Base-by-base conservation (phyloP, 1,140 invertebrate species). In the Wasmannia auropunctata region DNA sequence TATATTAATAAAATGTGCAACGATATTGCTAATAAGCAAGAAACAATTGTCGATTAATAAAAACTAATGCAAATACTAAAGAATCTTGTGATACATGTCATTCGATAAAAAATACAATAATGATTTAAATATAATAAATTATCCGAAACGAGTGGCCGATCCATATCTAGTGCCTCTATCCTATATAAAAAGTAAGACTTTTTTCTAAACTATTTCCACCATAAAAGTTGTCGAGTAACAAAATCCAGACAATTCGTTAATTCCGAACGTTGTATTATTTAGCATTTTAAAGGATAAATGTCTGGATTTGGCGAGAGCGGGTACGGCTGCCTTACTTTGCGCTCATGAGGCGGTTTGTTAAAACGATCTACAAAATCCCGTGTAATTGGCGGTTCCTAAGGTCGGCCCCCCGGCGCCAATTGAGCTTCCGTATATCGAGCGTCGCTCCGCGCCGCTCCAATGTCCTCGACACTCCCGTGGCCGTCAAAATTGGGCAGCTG, bases 401-500 rank as follows among this genome's bases (percentile, higher is more conserved):
- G 16, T 28, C 34, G 25, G 28, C 11, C 56, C n/a, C 22, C 11
- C 43, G 46, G 72, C 62, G 25, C 37, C 79, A 83, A 83, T 84
- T 84, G 79, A 60, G 62, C 70, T 84, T 85, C 86, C 70, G 63
- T 60, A 74, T 65, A 87, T 85, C 67, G 77, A 81, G 62, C 85
- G 31, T 65, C 60, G 43, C 65, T 37, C 43, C 79, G 60, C 37
- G 6, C 51, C 2, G 6, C 46, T 14, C 19, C 19, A 58, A 34
- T 11, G 43, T 81, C 77, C 79, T 72, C 79, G 76, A 67, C 43
- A 65, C 60, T 70, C 49, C 5, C 43, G 77, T 31, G 69, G 28
- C 46, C 60, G 60, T 76, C 80, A 85, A 87, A 87, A 87, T 87
- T 87, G 51, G 80, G 80, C 86, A 87, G 86, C 80, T 87, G 86